Base-by-base conservation (phyloP, 2,888 invertebrate species). In the Cephalotes varians region DNA sequence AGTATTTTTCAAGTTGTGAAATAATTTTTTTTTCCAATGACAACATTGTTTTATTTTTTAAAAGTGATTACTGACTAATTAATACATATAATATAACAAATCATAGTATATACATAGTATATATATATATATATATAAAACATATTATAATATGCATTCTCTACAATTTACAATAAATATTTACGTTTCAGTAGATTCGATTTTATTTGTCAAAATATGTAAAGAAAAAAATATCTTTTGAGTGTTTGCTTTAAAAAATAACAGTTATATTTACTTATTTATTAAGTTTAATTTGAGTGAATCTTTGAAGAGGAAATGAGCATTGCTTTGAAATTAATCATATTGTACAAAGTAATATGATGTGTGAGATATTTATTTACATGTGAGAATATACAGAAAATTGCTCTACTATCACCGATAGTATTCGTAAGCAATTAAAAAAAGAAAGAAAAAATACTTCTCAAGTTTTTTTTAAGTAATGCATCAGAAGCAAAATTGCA, bases 261-360 rank as follows among this genome's bases (percentile, higher is more conserved):
- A 58, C 31, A 37, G n/a, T n/a, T 25, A 69, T 87, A 71, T 74
- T 87, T 85, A 76, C 67, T 34, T n/a, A 85, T 65, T 58, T 83
- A 18, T 58, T 58, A 54, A 73, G 67, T 76, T 65, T 62, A 44
- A 62, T 69, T 84, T 82, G 58, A 73, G 73, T 64, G 2, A 34
- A 73, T 54, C 64, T 81, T 80, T 9, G 15, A 82, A 60, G 21
- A 28, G 44, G 73, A 79, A 72, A 56, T 47, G 40, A 77, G 44
- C 34, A 85, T 80, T 83, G 83, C 69, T 74, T 85, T 72, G 64
- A 67, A 34, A 51, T 49, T 65, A 47, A 81, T 71, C 49, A 69
- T 84, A 72, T 76, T 80, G 87, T 89, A 90, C 87, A 90, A 89
- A 89, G 87, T 88, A 87, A 87, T 74, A 85, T 87, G 81, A 83